phyloP scores from a whole-genome alignment of 2,888 invertebrate species.

The Drosophila stalkeri region DNA sequence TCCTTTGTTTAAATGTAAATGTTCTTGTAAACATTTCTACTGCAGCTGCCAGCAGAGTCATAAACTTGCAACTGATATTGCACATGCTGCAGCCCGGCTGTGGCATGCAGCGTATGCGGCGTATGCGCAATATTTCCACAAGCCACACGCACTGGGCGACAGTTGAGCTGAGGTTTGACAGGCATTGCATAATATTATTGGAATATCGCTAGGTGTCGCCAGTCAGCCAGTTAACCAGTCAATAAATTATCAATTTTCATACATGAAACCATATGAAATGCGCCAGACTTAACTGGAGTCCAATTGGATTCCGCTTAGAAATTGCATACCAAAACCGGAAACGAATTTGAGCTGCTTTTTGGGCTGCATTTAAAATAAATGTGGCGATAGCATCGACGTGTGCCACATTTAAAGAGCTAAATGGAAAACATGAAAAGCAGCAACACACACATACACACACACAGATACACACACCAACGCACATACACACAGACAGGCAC shows the following conservation, averaged over 20 bases:
- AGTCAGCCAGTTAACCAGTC: not conserved
- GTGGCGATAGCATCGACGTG: slow-evolving; percentile 74
- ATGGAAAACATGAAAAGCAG: slow-evolving; percentile 64
- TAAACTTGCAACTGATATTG: slow-evolving; percentile 34
- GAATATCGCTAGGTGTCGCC: slow-evolving; percentile 41
- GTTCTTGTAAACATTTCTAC: slow-evolving; percentile 57
- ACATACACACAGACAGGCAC: slow-evolving; percentile 2
- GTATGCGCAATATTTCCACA: slow-evolving; percentile 59
- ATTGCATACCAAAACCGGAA: slow-evolving; percentile 71
- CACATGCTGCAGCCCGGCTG: slow-evolving; percentile 13
- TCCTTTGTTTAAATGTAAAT: slow-evolving; percentile 34
- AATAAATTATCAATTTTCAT: slow-evolving; percentile 5
- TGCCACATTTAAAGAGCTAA: slow-evolving; percentile 73
- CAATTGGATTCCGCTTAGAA: slow-evolving; percentile 47
- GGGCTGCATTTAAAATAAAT: slow-evolving; percentile 50
- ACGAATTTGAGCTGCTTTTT: slow-evolving; percentile 62
- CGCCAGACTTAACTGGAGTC: slow-evolving; percentile 18
- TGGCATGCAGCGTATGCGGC: slow-evolving; percentile 41
- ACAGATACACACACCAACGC: slow-evolving; percentile 3
- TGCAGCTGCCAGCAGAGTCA: not conserved
- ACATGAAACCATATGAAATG: slow-evolving; percentile 21
- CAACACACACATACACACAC: slow-evolving; percentile 13
- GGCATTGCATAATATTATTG: slow-evolving; percentile 47
- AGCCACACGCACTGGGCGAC: slow-evolving; percentile 44
- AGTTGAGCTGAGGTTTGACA: slow-evolving; percentile 38